phyloP scores from a whole-genome alignment of 2,888 invertebrate species.

The Apotomis betuletana region DNA sequence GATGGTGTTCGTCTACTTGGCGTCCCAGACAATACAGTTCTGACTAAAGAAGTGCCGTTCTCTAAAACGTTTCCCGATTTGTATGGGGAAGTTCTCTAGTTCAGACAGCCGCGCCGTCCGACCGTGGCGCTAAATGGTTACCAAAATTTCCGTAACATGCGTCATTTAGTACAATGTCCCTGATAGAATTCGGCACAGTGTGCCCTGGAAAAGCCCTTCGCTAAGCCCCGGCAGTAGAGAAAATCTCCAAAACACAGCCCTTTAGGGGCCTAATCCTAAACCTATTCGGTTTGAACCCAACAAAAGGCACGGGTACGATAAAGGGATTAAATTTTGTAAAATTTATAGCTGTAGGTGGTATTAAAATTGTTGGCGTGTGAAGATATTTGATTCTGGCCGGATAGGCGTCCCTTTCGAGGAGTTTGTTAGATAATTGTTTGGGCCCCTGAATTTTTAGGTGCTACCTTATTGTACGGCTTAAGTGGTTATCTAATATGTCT shows the following conservation, averaged over 20 bases:
- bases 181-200: not conserved
- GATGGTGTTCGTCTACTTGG: no score
- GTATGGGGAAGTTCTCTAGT: no score
- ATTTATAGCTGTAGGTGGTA: slow-evolving; percentile 61
- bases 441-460: slow-evolving; percentile 22
- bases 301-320: slow-evolving; percentile 69
- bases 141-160: not conserved
- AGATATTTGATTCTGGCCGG: slow-evolving; percentile 50
- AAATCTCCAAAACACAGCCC: slow-evolving; percentile 54
- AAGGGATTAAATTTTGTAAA: slow-evolving; percentile 76
- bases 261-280: slow-evolving; percentile 56
- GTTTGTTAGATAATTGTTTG: slow-evolving; percentile 33
- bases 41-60: no score
- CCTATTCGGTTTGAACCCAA: slow-evolving; percentile 57
- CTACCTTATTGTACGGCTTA: slow-evolving; percentile 11
- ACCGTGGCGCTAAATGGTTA: not conserved
- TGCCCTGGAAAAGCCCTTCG: slow-evolving; percentile 1
- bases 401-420: slow-evolving; percentile 33
- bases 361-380: slow-evolving; percentile 56
- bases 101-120: not conserved
- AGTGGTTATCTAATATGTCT: slow-evolving; percentile 16
- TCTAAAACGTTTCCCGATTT: no score
- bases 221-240: slow-evolving; percentile 12
- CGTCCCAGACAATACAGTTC: no score
- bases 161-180: not conserved